phyloP scores from a whole-genome alignment of 2,113 vertebrate species.

The Malurus elegans region DNA sequence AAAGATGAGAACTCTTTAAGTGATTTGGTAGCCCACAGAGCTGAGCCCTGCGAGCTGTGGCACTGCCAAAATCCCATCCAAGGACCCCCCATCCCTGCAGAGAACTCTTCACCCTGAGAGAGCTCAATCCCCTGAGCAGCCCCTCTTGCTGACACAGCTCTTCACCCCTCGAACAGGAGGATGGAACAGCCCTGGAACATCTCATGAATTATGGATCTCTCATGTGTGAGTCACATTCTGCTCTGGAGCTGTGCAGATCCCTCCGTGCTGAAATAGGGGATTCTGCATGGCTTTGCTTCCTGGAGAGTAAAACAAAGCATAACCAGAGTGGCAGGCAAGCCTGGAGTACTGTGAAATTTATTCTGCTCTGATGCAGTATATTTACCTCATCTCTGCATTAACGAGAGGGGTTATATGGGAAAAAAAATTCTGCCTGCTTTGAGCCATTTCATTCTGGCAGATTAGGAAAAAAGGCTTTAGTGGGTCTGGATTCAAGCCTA shows the following conservation, averaged over 20 bases:
- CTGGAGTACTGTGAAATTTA: neutral
- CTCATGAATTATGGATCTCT: neutral
- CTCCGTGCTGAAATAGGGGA: neutral
- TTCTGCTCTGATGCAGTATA: neutral
- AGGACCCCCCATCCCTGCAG: neutral
- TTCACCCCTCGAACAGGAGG: neutral
- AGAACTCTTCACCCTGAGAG: neutral
- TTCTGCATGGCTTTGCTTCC: neutral
- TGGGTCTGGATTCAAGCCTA: neutral
- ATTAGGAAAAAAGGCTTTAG: neutral
- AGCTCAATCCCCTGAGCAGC: neutral
- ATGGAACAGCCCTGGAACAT: neutral
- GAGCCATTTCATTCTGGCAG: neutral
- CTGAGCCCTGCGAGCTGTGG: neutral
- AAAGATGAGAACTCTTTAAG: neutral
- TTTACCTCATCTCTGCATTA: neutral
- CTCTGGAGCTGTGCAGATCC: neutral
- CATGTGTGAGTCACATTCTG: neutral
- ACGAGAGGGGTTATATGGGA: neutral
- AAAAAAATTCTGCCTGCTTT: neutral
- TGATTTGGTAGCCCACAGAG: rapidly evolving
- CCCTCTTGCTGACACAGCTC: neutral
- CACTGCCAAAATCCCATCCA: neutral
- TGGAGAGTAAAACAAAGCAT: neutral
- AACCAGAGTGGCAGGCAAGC: neutral